Percentiles rank a stretch among this genome's conserved stretches.
These are phyloP conservation scores for Channallabes apus DNA, from an alignment of 2,797 vertebrate genomes.

Conservation along the genomic window DNA sequence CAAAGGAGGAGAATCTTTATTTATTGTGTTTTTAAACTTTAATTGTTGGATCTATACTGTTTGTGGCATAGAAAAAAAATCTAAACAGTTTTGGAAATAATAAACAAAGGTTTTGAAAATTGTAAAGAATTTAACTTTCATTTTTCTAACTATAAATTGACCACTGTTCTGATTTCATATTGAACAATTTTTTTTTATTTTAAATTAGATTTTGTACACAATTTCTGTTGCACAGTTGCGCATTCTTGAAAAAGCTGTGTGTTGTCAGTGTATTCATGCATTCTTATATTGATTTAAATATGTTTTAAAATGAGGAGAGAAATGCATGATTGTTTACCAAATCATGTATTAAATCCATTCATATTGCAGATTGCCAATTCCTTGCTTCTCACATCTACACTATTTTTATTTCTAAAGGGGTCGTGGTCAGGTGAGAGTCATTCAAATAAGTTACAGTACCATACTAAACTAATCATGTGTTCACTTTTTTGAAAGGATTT, in stretches of 20 bases:
- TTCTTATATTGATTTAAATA: constrained; percentile 1
- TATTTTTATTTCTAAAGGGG: not conserved
- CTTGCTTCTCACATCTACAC: not conserved
- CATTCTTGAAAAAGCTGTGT: not conserved
- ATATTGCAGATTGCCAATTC: constrained; percentile 7
- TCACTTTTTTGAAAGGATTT: too few species aligned
- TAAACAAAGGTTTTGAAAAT: not conserved
- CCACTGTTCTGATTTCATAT: not conserved
- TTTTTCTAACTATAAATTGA: not conserved
- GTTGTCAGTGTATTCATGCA: not conserved
- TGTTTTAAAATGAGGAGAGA: not conserved
- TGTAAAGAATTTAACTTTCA: not conserved
- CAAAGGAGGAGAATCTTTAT: not conserved
- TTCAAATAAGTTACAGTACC: not conserved
- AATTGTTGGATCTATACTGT: not conserved
- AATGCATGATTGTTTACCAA: not conserved
- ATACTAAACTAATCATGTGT: not conserved
- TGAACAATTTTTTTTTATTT: not conserved
- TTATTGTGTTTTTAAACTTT: not conserved
- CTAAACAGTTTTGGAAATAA: not conserved
- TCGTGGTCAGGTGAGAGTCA: not conserved
- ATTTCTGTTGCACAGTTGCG: too few species aligned
- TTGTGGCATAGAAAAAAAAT: not conserved
- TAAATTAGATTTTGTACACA: not conserved
- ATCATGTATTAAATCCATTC: not conserved